Evolutionary conservation across 2,888 invertebrate species (phyloP).

Genomic region (Lordiphosa andalusiaca): DNA sequence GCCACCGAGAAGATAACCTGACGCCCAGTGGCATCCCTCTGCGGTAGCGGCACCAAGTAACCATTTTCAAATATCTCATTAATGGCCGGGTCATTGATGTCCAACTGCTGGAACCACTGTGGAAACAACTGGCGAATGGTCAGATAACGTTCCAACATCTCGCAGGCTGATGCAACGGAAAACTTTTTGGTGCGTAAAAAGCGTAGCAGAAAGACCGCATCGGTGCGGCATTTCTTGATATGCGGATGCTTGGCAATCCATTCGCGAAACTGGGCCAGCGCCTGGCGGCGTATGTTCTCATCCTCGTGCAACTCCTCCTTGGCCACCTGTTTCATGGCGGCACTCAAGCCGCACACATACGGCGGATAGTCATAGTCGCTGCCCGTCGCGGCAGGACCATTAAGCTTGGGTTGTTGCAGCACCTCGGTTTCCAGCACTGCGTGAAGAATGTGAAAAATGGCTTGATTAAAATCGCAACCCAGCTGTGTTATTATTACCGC

Average conservation of each 20-base stretch:
- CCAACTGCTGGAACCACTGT: conserved; percentile 91
- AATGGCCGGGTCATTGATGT: conserved; percentile 89
- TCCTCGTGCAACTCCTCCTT: conserved; percentile 90
- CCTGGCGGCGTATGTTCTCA: conserved; percentile 86
- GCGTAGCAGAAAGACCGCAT: conserved; percentile 89
- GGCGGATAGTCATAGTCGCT: conserved; percentile 77
- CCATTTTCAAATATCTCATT: conserved; percentile 91
- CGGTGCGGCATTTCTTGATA: conserved; percentile 91
- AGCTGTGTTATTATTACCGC: conserved; percentile 10
- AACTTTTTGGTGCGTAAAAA: conserved; percentile 94
- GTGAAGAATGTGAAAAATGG: no score
- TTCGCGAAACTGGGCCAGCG: conserved; percentile 88
- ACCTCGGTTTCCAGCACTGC: conserved; percentile 80
- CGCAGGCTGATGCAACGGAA: conserved; percentile 91
- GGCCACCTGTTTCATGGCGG: conserved; percentile 83
- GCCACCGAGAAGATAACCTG: conserved; percentile 90
- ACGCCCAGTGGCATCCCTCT: conserved; percentile 88
- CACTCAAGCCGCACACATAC: conserved; percentile 76
- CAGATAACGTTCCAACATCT: conserved; percentile 92
- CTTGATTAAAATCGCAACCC: conserved; percentile 22
- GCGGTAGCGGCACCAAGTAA: conserved; percentile 87
- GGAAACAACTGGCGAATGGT: conserved; percentile 92
- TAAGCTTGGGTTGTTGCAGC: conserved; percentile 72
- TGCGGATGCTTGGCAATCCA: conserved; percentile 91
- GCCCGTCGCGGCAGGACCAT: conserved; percentile 65